Evolutionary conservation across 2,888 invertebrate species (phyloP).

Genomic region (Amphipyra berbera): DNA sequence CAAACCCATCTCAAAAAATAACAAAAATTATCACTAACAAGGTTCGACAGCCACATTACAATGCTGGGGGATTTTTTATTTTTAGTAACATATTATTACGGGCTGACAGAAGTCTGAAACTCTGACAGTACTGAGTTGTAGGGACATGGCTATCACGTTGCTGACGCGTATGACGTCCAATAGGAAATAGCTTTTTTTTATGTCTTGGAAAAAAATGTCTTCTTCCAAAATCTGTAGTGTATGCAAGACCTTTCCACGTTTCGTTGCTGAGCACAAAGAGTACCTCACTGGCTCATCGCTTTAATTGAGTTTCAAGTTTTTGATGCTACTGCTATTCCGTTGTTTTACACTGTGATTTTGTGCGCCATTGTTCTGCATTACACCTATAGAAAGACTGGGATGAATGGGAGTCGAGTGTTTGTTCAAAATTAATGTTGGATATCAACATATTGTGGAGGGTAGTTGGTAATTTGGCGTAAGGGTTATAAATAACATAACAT

Average conservation of each 20-base stretch:
- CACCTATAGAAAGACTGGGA: constrained; percentile 23
- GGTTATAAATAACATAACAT: too few relatives aligned
- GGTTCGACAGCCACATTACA: too few relatives aligned
- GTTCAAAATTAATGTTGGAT: constrained; percentile 27
- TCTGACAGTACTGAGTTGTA: too few relatives aligned
- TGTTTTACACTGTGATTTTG: constrained; percentile 54
- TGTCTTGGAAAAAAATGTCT: neutral
- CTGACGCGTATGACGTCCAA: too few relatives aligned
- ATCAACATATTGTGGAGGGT: neutral
- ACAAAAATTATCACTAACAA: too few relatives aligned
- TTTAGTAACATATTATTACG: too few relatives aligned
- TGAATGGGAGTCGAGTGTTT: constrained; percentile 26
- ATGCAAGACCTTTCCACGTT: constrained; percentile 17
- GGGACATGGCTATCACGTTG: too few relatives aligned
- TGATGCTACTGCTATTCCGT: constrained; percentile 48
- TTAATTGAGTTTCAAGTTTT: constrained; percentile 78
- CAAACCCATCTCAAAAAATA: too few relatives aligned
- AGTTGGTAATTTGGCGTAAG: neutral
- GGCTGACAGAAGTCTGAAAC: too few relatives aligned
- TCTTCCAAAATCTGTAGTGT: constrained; percentile 6
- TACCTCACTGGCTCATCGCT: constrained; percentile 63
- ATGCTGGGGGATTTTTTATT: too few relatives aligned
- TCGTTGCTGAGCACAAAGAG: constrained; percentile 52
- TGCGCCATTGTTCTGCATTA: constrained; percentile 41
- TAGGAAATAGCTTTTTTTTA: too few relatives aligned